Conservation (phyloP, 2,888 invertebrate genomes). For the Perdita meconis region DNA sequence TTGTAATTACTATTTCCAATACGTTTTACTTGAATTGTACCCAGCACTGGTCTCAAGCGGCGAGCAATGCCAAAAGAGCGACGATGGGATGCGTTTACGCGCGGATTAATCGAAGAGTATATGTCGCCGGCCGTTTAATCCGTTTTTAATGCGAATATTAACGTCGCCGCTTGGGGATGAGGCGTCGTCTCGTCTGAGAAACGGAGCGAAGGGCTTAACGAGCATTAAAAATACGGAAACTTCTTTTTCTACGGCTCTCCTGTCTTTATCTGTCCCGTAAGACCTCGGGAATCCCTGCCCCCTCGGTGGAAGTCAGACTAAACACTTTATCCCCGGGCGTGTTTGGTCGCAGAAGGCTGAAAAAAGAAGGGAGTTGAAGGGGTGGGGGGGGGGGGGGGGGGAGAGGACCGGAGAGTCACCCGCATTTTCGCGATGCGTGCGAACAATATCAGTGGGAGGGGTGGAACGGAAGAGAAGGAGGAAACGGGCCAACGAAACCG, state of each 20-base stretch:
- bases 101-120: constrained; percentile 32
- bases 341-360: constrained; percentile 63
- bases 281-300: constrained; percentile 43
- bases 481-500: constrained; percentile 46
- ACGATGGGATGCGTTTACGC: neutral
- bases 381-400: neutral
- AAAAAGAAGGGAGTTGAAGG: neutral
- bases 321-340: constrained; percentile 73
- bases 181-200: constrained; percentile 29
- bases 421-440: constrained; percentile 65
- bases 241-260: constrained; percentile 40
- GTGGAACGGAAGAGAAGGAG: constrained; percentile 37
- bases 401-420: constrained; percentile 20
- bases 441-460: constrained; percentile 67
- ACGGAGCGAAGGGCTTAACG: constrained; percentile 43
- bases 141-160: constrained; percentile 58
- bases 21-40: too few species aligned
- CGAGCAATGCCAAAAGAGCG: neutral
- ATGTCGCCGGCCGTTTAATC: constrained; percentile 32
- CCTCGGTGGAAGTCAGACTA: constrained; percentile 69
- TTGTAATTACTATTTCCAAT: too few species aligned
- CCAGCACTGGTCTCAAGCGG: neutral
- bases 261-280: constrained; percentile 22
- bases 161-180: constrained; percentile 10
- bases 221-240: constrained; percentile 55